Percentiles rank a stretch among this genome's conserved stretches.
Conservation (phyloP, 2,888 invertebrate genomes). For the Anaspis maculata region DNA sequence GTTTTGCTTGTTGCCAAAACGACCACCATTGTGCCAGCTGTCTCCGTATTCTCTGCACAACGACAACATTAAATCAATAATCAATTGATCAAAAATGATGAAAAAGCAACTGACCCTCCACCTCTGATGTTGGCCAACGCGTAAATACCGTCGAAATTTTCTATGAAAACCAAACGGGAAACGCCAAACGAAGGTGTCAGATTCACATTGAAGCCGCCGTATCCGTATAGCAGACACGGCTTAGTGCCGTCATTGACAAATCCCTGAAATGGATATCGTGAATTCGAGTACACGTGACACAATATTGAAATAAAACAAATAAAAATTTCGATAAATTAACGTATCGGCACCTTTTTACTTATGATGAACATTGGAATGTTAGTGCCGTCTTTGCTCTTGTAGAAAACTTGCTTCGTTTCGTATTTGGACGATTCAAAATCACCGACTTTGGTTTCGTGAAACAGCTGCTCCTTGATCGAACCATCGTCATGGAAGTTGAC, state of each 20-base stretch:
- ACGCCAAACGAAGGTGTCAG: slow-evolving; percentile 86
- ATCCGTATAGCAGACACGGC: slow-evolving; percentile 88
- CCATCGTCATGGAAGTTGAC: slow-evolving; percentile 58
- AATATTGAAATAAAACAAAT: too few relatives aligned
- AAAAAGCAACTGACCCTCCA: slow-evolving; percentile 64
- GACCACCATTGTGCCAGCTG: slow-evolving; percentile 92
- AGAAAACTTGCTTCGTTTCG: slow-evolving; percentile 85
- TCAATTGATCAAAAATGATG: slow-evolving; percentile 1
- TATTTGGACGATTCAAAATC: slow-evolving; percentile 73
- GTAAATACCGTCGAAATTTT: slow-evolving; percentile 79
- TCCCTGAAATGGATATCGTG: slow-evolving; percentile 45
- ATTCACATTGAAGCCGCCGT: slow-evolving; percentile 94
- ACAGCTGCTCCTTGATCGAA: slow-evolving; percentile 60
- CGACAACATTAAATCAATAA: background rate
- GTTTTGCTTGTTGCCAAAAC: slow-evolving; percentile 89
- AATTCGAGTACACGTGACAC: too few relatives aligned
- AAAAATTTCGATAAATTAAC: background rate
- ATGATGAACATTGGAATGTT: slow-evolving; percentile 95
- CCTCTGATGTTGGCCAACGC: slow-evolving; percentile 93
- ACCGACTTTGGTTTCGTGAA: slow-evolving; percentile 77
- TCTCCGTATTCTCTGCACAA: slow-evolving; percentile 85
- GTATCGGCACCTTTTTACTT: slow-evolving; percentile 71
- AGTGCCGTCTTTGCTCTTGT: slow-evolving; percentile 85
- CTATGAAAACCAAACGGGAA: slow-evolving; percentile 78
- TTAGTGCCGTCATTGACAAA: slow-evolving; percentile 58